Conservation (phyloP, 2,888 invertebrate species). For the Lumbricus terrestris region DNA sequence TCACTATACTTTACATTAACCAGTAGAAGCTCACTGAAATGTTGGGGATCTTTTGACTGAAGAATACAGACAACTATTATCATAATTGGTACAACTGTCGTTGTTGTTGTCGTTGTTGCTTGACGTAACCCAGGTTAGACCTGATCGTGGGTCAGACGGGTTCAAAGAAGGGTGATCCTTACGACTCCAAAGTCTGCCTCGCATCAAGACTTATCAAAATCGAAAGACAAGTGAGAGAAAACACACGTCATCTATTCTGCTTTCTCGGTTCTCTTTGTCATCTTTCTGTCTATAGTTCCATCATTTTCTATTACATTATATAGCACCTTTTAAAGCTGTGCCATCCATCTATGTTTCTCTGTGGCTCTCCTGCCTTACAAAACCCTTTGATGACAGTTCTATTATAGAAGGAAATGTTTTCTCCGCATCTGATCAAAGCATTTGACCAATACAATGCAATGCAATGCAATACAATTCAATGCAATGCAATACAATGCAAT, state of each 20-base stretch:
- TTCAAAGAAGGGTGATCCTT: constrained; percentile 86
- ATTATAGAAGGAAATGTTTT: no score
- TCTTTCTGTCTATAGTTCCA: no score
- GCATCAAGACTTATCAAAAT: constrained; percentile 90
- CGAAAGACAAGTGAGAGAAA: constrained; percentile 76
- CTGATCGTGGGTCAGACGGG: constrained; percentile 89
- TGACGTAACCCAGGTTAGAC: constrained; percentile 72
- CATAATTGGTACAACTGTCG: background rate
- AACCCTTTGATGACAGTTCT: no score
- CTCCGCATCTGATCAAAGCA: no score
- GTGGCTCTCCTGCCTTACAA: no score
- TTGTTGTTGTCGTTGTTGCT: background rate
- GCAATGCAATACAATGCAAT: no score
- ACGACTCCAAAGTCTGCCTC: constrained; percentile 86
- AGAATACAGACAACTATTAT: background rate
- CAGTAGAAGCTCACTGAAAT: background rate
- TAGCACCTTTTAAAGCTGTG: no score
- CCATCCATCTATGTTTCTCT: no score
- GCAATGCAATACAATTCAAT: no score
- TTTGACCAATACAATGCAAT: no score
- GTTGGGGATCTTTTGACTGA: background rate
- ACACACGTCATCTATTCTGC: background rate
- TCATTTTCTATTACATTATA: no score
- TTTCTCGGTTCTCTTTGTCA: no score
- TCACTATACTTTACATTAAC: background rate